Conservation (phyloP, 2,888 invertebrate genomes). For the Ophioninae sp. region DNA sequence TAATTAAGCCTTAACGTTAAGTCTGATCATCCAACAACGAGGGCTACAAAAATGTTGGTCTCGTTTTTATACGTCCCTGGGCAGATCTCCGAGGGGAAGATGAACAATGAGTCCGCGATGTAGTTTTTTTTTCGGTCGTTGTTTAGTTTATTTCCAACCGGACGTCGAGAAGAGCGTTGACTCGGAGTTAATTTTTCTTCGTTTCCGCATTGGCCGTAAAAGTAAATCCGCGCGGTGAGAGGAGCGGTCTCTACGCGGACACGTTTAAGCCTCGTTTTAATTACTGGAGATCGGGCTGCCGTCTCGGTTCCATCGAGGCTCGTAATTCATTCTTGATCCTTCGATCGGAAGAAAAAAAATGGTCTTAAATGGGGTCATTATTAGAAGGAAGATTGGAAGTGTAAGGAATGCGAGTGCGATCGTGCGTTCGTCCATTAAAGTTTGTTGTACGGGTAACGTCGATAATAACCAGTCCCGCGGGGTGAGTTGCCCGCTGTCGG, state of each 20-base stretch:
- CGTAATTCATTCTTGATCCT: background rate
- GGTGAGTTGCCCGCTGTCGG: constrained; percentile 16
- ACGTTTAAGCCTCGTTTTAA: background rate
- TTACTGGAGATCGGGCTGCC: background rate
- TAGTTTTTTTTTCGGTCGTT: background rate
- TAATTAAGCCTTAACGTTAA: background rate
- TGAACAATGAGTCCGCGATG: background rate
- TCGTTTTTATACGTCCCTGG: background rate
- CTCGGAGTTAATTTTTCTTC: background rate
- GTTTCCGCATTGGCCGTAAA: background rate
- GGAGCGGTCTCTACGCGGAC: background rate
- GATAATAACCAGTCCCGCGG: constrained; percentile 48
- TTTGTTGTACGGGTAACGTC: constrained; percentile 32
- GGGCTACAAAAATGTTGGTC: background rate
- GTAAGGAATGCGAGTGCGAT: constrained; percentile 11
- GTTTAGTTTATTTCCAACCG: background rate
- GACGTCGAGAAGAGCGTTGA: background rate
- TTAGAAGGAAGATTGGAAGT: constrained; percentile 20
- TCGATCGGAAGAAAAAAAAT: background rate
- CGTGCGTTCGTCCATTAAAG: constrained; percentile 33
- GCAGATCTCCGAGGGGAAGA: background rate
- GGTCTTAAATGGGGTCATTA: background rate
- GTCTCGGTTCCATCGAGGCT: background rate
- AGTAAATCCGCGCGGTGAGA: background rate
- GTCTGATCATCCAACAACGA: background rate